phyloP scores from a whole-genome alignment of 2,113 vertebrate genomes.

The Gobius niger region DNA sequence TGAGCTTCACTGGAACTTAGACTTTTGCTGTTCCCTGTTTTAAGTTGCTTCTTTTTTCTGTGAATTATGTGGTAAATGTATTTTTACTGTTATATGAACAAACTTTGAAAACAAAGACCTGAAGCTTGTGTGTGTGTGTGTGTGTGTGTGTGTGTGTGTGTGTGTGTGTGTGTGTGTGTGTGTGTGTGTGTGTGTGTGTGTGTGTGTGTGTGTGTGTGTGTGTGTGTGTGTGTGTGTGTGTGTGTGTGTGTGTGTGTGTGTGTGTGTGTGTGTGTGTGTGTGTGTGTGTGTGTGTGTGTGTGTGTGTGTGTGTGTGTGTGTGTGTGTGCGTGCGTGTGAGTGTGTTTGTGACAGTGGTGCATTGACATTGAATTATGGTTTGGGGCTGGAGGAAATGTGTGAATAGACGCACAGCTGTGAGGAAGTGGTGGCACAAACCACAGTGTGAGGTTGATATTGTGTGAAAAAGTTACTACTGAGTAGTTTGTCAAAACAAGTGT shows the following conservation, averaged over 20 bases:
- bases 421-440: conserved; percentile 61
- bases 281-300: neutral
- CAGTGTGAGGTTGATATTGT: conserved; percentile 40
- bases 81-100: too few species aligned
- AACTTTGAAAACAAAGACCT: neutral
- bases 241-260: conserved; percentile 2
- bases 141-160: conserved; percentile 45
- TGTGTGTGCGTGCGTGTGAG: too few species aligned
- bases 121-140: conserved; percentile 6
- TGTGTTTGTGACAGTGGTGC: conserved; percentile 34
- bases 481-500: conserved; percentile 32
- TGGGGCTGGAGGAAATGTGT: conserved; percentile 53
- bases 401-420: conserved; percentile 51
- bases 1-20: neutral
- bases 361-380: conserved; percentile 25
- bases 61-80: too few species aligned
- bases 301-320: conserved; percentile 3
- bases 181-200: conserved; percentile 52
- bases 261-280: neutral
- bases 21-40: neutral
- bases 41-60: neutral
- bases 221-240: neutral
- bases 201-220: conserved; percentile 8
- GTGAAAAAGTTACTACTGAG: conserved; percentile 17
- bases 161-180: conserved; percentile 54